A percentile compares a stretch with the other conserved stretches of the same genome.
Conservation (phyloP, 2,113 vertebrate species). For the Columba janthina region DNA sequence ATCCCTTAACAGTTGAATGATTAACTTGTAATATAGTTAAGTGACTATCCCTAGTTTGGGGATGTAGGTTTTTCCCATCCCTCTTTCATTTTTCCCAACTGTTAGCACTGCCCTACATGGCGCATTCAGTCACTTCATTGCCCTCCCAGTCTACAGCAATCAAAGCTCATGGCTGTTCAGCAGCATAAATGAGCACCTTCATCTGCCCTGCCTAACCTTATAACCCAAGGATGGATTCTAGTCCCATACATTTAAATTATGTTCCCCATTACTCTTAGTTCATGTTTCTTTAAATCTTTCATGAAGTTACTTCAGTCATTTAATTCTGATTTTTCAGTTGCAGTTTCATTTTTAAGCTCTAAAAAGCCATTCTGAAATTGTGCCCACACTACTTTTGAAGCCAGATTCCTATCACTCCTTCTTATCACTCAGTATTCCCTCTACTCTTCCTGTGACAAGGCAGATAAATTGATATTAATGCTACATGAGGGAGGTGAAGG, state of each 20-base stretch:
- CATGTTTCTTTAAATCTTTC: neutral
- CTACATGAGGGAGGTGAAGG: neutral
- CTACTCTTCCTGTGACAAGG: neutral
- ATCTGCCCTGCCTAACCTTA: neutral
- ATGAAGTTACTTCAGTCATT: neutral
- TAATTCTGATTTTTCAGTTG: neutral
- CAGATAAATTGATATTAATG: slow-evolving; percentile 24
- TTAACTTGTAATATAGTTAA: no score
- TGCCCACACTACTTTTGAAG: neutral
- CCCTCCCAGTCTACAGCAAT: neutral
- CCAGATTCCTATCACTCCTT: neutral
- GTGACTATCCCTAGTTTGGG: neutral
- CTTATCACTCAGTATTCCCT: neutral
- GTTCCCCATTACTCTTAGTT: neutral
- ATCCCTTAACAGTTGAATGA: neutral
- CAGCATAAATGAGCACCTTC: neutral
- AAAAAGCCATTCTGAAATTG: neutral
- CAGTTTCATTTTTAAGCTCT: neutral
- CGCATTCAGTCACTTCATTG: neutral
- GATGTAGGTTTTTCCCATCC: neutral
- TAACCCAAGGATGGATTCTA: neutral
- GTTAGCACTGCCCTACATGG: neutral
- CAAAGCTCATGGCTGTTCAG: neutral
- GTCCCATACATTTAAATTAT: neutral
- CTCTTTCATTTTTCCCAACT: neutral